Evolutionary conservation across 1,140 invertebrate genomes (phyloP), one percentile per base, ranked within the genome.

Genomic region (Trachelipus rathkii): DNA sequence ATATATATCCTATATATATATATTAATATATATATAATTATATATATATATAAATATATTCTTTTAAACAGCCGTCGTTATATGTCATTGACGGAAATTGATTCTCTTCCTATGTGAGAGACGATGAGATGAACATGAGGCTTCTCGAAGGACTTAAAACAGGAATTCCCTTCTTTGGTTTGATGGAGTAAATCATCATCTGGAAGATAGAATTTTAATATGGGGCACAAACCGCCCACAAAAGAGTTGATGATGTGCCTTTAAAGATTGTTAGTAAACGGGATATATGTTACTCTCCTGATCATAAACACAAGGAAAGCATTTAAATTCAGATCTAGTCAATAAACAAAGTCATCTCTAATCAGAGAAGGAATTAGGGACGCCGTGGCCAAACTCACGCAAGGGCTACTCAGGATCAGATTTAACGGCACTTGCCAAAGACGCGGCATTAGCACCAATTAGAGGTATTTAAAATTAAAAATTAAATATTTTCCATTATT

Each of bases 11-110:
- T n/a, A n/a, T n/a, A n/a, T n/a, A n/a, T n/a, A n/a, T n/a, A n/a
- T n/a, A n/a, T n/a, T n/a, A n/a, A n/a, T n/a, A n/a, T n/a, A n/a
- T n/a, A n/a, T n/a, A n/a, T n/a, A n/a, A n/a, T n/a, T n/a, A n/a
- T n/a, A n/a, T n/a, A n/a, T n/a, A n/a, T n/a, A n/a, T n/a, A n/a
- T n/a, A n/a, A n/a, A n/a, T n/a, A n/a, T n/a, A n/a, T n/a, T n/a
- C n/a, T n/a, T n/a, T n/a, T n/a, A n/a, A n/a, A n/a, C n/a, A n/a
- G n/a, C n/a, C n/a, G n/a, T n/a, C n/a, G 94, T 96, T 77, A 94
- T 96, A 79, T 98, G n/a, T 97, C 85, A 93, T 98, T 82, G 96
- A 99, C 86, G n/a, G 96, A 99, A 87, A 94, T 99, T 44, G 96
- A 99, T 86, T 98, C 96, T 4, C 84, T 99, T 43, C n/a, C 87